phyloP scores from a whole-genome alignment of 2,797 vertebrate genomes.

The Phalloptychus januarius region DNA sequence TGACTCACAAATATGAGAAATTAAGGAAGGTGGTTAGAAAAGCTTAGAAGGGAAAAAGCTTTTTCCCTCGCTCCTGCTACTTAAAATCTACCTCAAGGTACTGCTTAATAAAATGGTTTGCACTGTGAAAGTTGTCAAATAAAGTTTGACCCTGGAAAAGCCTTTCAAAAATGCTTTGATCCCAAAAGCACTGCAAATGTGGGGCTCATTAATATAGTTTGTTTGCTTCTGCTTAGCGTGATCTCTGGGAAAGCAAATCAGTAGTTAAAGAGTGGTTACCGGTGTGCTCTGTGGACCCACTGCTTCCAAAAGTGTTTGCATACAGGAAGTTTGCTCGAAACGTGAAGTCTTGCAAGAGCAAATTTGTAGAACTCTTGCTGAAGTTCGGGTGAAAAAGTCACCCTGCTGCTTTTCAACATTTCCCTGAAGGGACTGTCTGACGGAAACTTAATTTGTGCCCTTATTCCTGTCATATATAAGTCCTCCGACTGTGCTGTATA shows the following conservation, averaged over 20 bases:
- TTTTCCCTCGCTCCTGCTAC: constrained; percentile 21
- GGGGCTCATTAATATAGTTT: constrained; percentile 44
- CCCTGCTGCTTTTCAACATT: constrained; percentile 25
- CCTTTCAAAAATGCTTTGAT: constrained; percentile 43
- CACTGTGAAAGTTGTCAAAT: constrained; percentile 12
- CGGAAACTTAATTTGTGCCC: constrained; percentile 56
- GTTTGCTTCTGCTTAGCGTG: constrained; percentile 8
- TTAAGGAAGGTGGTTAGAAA: neutral
- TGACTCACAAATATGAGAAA: constrained; percentile 6
- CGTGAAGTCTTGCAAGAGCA: neutral
- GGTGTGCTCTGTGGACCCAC: neutral
- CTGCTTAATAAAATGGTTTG: constrained; percentile 50
- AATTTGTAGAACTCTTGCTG: constrained; percentile 13
- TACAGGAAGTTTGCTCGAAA: neutral
- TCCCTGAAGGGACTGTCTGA: constrained; percentile 36
- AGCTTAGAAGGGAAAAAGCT: neutral
- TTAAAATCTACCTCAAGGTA: constrained; percentile 57
- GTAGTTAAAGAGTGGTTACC: neutral
- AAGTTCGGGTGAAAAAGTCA: constrained; percentile 14
- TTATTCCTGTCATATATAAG: constrained; percentile 41
- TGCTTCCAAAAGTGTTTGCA: neutral
- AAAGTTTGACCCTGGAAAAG: constrained; percentile 39
- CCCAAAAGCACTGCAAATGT: constrained; percentile 35
- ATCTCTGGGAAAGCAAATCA: neutral
- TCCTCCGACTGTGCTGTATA: constrained; percentile 33